Base-by-base conservation (phyloP, 2,888 invertebrate genomes). In the Drosophila imparisetae region DNA sequence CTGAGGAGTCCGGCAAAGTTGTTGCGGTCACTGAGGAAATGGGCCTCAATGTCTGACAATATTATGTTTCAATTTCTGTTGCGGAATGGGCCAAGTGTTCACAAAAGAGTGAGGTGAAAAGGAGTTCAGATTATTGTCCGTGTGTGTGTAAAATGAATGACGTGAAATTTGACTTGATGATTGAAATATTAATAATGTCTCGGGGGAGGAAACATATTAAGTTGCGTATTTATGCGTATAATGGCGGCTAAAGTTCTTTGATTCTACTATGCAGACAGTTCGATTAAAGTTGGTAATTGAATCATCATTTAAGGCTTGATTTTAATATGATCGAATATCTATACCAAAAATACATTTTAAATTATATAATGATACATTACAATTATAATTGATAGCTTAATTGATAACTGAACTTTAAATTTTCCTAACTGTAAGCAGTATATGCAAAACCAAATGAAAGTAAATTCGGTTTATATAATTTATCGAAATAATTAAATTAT, bases 31-130 rank as follows among this genome's bases (percentile, higher is more conserved):
- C 72, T 61, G 74, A 86, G 90, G 90, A 86, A 86, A 75, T 90
- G 90, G 89, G 88, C 82, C 83, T 87, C 90, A 88, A 88, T 86
- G 90, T 90, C 91, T 87, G 90, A 80, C 89, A 88, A 91, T 91
- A 90, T 86, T 86, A 82, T 86, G 86, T 89, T 86, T 86, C 88
- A 86, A 86, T 86, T 90, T 89, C 68, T 71, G 63, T 52, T 68
- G 58, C 64, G 74, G 72, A 70, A 49, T 61, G 74, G 64, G 61
- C 45, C 5, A 30, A 60, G 38, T 10, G 45, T 48, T 21, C 53
- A 49, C 21, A 36, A 36, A 29, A 15, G 30, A 11, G 45, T 4
- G 30, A 18, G 24, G 18, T 15, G 40, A 4, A n/a, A 24, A n/a
- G 32, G 21, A 15, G 8, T 53, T 48, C 34, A 52, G 45, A 29